A percentile compares a stretch with the other conserved stretches of the same genome.
Conservation (phyloP, 2,113 vertebrate species). For the Mormoops blainvillei region DNA sequence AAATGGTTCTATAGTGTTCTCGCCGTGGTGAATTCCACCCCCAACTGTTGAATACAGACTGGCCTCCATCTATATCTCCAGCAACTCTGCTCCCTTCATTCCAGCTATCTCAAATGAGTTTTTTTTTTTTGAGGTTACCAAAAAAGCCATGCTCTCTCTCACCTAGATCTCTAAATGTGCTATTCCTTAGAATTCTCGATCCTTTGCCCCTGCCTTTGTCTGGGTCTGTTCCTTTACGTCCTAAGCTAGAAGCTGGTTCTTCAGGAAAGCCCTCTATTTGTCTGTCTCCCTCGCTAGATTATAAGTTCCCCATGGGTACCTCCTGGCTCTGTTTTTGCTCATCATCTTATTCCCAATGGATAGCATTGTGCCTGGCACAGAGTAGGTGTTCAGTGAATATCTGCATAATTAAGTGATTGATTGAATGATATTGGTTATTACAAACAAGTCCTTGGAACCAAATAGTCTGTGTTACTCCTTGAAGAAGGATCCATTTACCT, state of each 20-base stretch:
- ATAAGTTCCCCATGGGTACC: no score
- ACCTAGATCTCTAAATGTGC: neutral
- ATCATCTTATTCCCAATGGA: neutral
- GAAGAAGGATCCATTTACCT: neutral
- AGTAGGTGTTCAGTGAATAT: neutral
- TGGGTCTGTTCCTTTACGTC: neutral
- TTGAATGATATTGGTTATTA: neutral
- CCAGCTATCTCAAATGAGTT: neutral
- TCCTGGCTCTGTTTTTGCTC: neutral
- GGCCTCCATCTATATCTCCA: neutral
- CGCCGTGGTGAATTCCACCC: neutral
- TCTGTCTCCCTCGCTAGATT: neutral
- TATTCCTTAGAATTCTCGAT: neutral
- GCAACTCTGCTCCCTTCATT: neutral
- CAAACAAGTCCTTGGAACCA: neutral
- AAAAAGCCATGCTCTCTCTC: neutral
- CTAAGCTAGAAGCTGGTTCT: neutral
- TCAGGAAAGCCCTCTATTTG: neutral
- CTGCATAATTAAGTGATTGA: neutral
- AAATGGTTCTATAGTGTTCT: neutral
- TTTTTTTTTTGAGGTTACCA: neutral
- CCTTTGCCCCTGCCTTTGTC: neutral
- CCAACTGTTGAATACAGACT: no score
- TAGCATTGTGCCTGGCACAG: neutral
- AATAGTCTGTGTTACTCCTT: neutral